phyloP scores from a whole-genome alignment of 2,888 invertebrate species.

The Caenorhabditis sulstoni region DNA sequence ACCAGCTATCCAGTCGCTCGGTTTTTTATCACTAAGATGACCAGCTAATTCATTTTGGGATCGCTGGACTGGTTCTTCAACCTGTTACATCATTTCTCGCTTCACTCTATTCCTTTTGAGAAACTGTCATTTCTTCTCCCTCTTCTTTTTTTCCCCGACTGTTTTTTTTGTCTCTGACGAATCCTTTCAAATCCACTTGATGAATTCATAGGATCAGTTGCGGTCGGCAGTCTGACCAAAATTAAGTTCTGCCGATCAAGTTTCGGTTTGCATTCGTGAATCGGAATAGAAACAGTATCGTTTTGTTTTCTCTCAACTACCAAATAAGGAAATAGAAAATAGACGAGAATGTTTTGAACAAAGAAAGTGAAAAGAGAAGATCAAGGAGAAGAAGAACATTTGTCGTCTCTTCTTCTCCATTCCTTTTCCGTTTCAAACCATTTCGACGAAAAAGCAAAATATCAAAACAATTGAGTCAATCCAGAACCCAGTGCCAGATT shows the following conservation, averaged over 20 bases:
- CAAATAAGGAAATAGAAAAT: not conserved
- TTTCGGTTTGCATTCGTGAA: not conserved
- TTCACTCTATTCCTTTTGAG: conserved; percentile 19
- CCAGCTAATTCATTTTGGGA: conserved; percentile 49
- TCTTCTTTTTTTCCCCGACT: not conserved
- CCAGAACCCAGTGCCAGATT: not conserved
- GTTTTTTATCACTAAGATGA: conserved; percentile 48
- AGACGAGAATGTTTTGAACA: not conserved
- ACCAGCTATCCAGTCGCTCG: conserved; percentile 11
- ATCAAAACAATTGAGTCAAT: conserved; percentile 18
- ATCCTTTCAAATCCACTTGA: conserved; percentile 48
- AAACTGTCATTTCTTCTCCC: not conserved
- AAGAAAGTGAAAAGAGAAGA: not conserved
- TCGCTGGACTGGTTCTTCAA: conserved; percentile 54
- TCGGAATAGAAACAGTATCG: not conserved
- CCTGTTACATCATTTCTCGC: conserved; percentile 52
- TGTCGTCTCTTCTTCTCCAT: not conserved
- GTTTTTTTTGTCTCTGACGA: conserved; percentile 22
- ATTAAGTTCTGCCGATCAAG: not conserved
- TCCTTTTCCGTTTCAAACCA: not conserved
- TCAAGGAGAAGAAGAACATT: not conserved
- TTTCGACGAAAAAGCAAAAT: conserved; percentile 7
- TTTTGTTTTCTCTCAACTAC: not conserved
- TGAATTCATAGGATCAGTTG: conserved; percentile 55
- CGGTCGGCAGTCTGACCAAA: not conserved